phyloP scores from a whole-genome alignment of 2,888 invertebrate genomes.

The Epinotia brunnichana region DNA sequence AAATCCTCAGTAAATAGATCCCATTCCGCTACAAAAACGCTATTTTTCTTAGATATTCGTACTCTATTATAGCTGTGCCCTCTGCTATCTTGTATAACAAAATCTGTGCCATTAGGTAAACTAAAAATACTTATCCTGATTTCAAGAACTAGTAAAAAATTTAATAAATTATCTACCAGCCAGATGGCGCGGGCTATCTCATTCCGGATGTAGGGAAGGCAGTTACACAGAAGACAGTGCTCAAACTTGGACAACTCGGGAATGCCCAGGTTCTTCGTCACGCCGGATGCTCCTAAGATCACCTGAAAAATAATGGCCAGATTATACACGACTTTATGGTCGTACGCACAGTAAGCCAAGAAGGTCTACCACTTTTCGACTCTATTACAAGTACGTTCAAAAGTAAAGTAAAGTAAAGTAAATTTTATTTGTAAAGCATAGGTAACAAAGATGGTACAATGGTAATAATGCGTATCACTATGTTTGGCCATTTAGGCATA shows the following conservation, averaged over 20 bases:
- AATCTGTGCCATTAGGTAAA: neutral
- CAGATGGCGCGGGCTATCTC: conserved; percentile 73
- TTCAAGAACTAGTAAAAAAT: neutral
- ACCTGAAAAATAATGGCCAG: conserved; percentile 63
- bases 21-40: too few relatives aligned
- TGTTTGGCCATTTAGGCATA: too few relatives aligned
- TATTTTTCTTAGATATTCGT: too few relatives aligned
- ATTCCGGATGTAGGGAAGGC: conserved; percentile 69
- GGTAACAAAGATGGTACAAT: too few relatives aligned
- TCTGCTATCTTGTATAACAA: neutral
- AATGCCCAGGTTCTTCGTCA: conserved; percentile 71
- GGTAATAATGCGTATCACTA: too few relatives aligned
- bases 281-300: conserved; percentile 70
- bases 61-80: neutral
- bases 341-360: too few relatives aligned
- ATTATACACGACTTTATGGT: too few relatives aligned
- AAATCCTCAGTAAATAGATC: neutral
- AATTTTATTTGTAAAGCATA: too few relatives aligned
- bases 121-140: neutral
- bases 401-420: too few relatives aligned
- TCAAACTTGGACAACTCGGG: conserved; percentile 76
- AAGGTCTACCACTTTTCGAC: too few relatives aligned
- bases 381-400: too few relatives aligned
- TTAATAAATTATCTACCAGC: conserved; percentile 61
- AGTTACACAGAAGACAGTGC: conserved; percentile 70